A percentile compares a stretch with the other conserved stretches of the same genome.
phyloP scores from a whole-genome alignment of 1,140 invertebrate species.

The Drosophila busckii region DNA sequence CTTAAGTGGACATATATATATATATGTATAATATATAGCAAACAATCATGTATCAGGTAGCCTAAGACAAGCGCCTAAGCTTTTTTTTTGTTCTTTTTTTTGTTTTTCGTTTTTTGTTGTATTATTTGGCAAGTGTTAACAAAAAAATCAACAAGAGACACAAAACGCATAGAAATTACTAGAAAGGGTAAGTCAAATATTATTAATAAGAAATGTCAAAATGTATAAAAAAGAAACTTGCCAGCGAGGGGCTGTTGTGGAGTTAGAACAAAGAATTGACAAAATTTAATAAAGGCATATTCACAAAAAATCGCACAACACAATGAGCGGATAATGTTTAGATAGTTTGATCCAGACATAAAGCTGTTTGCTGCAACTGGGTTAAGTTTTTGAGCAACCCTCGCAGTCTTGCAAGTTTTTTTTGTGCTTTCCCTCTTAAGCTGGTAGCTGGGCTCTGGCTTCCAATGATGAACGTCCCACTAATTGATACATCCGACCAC shows the following conservation, averaged over 20 bases:
- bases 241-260: constrained; percentile 1
- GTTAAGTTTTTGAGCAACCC: no score
- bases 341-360: no score
- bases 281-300: not conserved
- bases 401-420: not conserved
- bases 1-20: no score
- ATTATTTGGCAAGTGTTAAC: constrained; percentile 3
- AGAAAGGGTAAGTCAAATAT: constrained; percentile 16
- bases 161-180: constrained; percentile 1
- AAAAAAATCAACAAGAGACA: constrained; percentile 6
- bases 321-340: no score
- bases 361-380: not conserved
- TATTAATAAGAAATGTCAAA: not conserved
- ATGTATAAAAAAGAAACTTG: not conserved
- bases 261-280: not conserved
- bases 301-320: no score
- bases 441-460: not conserved
- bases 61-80: no score
- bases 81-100: not conserved
- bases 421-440: not conserved
- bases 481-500: constrained; percentile 37
- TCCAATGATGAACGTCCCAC: constrained; percentile 1
- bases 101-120: not conserved
- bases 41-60: no score
- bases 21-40: no score